Conservation (phyloP, 2,797 vertebrate genomes). For the Tadarida brasiliensis region DNA sequence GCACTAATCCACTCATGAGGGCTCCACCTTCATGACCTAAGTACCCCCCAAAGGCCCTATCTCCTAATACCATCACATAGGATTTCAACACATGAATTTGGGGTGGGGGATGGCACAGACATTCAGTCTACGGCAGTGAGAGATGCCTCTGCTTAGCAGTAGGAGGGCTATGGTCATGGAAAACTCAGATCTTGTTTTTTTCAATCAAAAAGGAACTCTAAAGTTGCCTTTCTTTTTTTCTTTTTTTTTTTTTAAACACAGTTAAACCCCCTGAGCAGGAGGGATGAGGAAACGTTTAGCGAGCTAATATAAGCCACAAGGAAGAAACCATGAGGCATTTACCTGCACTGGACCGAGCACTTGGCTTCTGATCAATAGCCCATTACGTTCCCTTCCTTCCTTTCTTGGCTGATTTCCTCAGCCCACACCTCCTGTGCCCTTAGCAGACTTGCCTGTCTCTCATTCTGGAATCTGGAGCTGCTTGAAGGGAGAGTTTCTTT, state of each 20-base stretch:
- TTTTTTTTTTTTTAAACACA: not conserved
- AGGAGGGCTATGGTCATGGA: not conserved
- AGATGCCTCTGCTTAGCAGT: not conserved
- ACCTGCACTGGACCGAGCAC: not conserved
- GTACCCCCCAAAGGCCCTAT: not conserved
- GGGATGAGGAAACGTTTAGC: not conserved
- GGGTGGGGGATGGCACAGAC: not conserved
- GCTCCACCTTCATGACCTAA: not conserved
- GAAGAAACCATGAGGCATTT: not conserved
- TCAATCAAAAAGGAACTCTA: not conserved
- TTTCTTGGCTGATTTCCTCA: not conserved
- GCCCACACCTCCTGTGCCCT: fast-evolving
- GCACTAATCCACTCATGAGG: not conserved
- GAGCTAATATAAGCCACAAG: not conserved
- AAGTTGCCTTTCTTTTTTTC: not conserved
- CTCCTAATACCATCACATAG: not conserved
- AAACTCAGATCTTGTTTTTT: not conserved
- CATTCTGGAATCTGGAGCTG: not conserved
- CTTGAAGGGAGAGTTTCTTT: not conserved
- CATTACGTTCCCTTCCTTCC: fast-evolving
- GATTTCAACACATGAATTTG: not conserved
- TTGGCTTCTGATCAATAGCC: not conserved
- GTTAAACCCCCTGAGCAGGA: not conserved
- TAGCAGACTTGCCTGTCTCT: not conserved
- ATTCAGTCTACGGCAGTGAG: not conserved